A percentile compares a stretch with the other conserved stretches of the same genome.
Conservation (phyloP, 2,113 vertebrate species). For the Datnioides undecimradiatus region DNA sequence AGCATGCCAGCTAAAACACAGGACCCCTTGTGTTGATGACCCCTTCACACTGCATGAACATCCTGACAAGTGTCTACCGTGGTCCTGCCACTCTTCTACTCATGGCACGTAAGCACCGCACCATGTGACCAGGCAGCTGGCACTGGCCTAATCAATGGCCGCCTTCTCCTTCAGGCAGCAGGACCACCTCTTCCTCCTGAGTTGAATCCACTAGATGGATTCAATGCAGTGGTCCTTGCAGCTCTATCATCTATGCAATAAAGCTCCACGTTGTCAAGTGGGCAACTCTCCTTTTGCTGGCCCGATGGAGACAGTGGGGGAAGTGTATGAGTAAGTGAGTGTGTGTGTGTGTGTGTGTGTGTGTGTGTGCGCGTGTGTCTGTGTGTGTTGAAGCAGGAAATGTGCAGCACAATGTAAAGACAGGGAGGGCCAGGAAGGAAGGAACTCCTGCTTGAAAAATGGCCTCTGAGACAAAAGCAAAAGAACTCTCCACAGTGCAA, state of each 20-base stretch:
- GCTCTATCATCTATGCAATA: slow-evolving; percentile 14
- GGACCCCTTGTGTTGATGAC: slow-evolving; percentile 65
- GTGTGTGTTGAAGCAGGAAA: slow-evolving; percentile 78
- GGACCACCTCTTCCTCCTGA: slow-evolving; percentile 35
- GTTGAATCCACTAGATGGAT: slow-evolving; percentile 18
- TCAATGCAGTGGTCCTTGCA: slow-evolving; percentile 21
- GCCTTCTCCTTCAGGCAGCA: slow-evolving; percentile 60
- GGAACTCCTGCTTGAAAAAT: slow-evolving; percentile 84
- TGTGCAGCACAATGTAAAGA: slow-evolving; percentile 85
- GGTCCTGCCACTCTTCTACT: slow-evolving; percentile 41
- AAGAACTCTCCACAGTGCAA: slow-evolving; percentile 61
- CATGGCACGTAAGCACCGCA: slow-evolving; percentile 50
- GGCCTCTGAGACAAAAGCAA: slow-evolving; percentile 78
- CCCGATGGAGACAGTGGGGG: slow-evolving; percentile 17
- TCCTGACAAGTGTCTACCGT: slow-evolving; percentile 61
- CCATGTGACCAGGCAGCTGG: slow-evolving; percentile 78
- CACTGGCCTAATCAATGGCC: slow-evolving; percentile 62
- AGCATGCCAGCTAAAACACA: slow-evolving; percentile 63
- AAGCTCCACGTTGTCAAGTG: slow-evolving; percentile 21
- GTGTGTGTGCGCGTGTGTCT: slow-evolving; percentile 36
- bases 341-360: slow-evolving; percentile 25
- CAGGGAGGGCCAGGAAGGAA: slow-evolving; percentile 86
- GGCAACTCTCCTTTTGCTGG: slow-evolving; percentile 40
- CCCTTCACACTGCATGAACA: slow-evolving; percentile 56
- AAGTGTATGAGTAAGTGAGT: slow-evolving; percentile 16